Base-by-base conservation (phyloP, 2,113 vertebrate genomes). In the Phalacrocorax carbo region DNA sequence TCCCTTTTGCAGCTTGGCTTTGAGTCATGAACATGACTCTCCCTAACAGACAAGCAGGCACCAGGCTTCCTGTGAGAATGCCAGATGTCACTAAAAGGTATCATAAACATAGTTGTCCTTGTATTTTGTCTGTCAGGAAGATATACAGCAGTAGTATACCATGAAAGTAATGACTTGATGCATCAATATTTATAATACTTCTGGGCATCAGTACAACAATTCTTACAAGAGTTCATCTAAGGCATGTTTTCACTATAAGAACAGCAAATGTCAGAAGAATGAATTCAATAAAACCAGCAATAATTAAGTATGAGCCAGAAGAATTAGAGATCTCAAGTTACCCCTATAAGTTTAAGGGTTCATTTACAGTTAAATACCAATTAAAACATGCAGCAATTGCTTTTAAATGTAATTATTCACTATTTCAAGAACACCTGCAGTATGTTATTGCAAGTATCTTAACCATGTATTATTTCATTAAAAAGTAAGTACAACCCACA, bases 11-110 rank as follows among this genome's bases (percentile, higher is more conserved):
- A 77, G 81, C 86, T 91, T 96, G 97, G 96, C 97, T 97, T 95
- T 42, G 65, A 92, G 91, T 95, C 94, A 90, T 82, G 78, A 90
- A 89, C 93, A 89, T 19, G 49, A 81, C 79, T 93, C 88, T 68
- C 82, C 52, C 32, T 9, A 95, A 98, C 97, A 98, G 98, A 80
- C 66, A 96, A 97, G 95, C 97, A 95, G 96, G 85, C 92, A 86
- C 85, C 60, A 32, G 44, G 62, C 90, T 98, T 98, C 98, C 98
- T 97, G 68, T 96, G 94, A 95, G 94, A 97, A 82, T 52, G 91
- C 90, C 97, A 97, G 96, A 98, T 97, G 97, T 97, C 94, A 85
- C 95, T 68, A 60, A 88, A 94, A 96, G 90, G 40, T 77, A 97
- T 85, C 82, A 95, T 61, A 46, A 77, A 66, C 88, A 75, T 9